Evolutionary conservation across 1,140 invertebrate genomes (phyloP).

Genomic region (Zaprionus taronus): DNA sequence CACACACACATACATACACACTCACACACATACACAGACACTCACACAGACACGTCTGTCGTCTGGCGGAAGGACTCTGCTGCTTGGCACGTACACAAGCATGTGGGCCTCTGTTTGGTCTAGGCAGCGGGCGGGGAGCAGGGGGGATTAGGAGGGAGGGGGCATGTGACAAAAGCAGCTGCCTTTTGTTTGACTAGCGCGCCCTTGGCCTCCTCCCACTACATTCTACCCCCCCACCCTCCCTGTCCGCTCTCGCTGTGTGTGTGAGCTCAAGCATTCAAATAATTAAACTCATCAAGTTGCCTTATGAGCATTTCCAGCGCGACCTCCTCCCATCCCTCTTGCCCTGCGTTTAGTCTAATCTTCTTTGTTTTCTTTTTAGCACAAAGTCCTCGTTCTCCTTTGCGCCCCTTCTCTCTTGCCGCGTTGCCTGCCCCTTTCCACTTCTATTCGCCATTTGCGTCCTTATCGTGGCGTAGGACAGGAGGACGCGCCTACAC

Average conservation of each 20-base stretch:
- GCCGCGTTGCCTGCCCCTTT: neutral
- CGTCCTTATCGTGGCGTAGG: neutral
- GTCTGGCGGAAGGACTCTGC: slow-evolving; percentile 5
- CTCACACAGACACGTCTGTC: neutral
- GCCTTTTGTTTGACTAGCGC: slow-evolving; percentile 72
- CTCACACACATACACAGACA: neutral
- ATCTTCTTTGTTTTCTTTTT: slow-evolving; percentile 77
- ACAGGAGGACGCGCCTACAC: neutral
- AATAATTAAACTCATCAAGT: slow-evolving; percentile 82
- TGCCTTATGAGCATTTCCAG: slow-evolving; percentile 56
- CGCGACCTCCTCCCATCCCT: slow-evolving; percentile 1
- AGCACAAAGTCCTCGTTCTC: slow-evolving; percentile 53
- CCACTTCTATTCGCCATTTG: neutral
- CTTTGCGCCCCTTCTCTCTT: neutral
- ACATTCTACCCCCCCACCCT: neutral
- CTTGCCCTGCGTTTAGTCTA: slow-evolving; percentile 56
- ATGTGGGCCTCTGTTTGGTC: slow-evolving; percentile 27
- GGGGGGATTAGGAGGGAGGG: neutral
- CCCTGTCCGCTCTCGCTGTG: neutral
- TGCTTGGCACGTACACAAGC: slow-evolving; percentile 39
- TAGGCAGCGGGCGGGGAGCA: slow-evolving; percentile 15
- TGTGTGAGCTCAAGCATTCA: slow-evolving; percentile 72
- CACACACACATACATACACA: neutral
- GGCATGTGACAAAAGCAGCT: slow-evolving; percentile 78
- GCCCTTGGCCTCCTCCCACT: slow-evolving; percentile 55